These are phyloP conservation scores for Neopelma chrysocephalum DNA, from an alignment of 2,797 vertebrate species.

Conservation along the genomic window DNA sequence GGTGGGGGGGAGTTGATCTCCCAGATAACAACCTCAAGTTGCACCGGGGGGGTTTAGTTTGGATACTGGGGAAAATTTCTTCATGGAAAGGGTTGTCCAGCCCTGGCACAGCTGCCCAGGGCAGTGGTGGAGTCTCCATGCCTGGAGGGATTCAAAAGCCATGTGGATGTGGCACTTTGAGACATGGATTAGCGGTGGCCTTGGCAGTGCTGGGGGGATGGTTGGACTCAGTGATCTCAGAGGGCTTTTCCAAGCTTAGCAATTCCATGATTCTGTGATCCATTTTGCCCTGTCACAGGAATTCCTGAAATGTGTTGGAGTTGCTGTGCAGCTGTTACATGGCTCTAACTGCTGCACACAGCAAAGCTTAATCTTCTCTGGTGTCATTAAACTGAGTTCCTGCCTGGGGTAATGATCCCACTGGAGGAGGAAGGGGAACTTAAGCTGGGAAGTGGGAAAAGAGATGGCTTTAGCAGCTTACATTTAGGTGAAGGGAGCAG, in stretches of 20 bases:
- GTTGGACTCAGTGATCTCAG: not conserved
- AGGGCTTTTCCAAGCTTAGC: not conserved
- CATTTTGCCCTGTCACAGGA: not conserved
- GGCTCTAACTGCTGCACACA: not conserved
- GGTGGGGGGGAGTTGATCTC: accelerated
- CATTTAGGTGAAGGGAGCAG: not conserved
- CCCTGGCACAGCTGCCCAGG: not conserved
- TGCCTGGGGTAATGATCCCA: not conserved
- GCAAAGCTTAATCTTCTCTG: not conserved
- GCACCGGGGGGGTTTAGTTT: not conserved
- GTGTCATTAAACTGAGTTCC: not conserved
- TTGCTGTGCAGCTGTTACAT: not conserved
- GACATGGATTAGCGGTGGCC: not conserved
- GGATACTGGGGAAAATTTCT: not conserved
- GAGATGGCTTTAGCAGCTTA: accelerated
- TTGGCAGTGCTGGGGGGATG: not conserved
- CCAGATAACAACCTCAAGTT: not conserved
- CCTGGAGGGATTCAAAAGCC: not conserved
- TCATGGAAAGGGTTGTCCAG: not conserved
- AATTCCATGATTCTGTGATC: not conserved
- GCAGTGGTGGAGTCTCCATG: not conserved
- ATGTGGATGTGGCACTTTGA: not conserved
- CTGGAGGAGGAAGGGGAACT: not conserved
- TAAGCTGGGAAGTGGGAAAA: not conserved
- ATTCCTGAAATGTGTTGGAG: not conserved